A percentile compares a stretch with the other conserved stretches of the same genome.
Conservation (phyloP, 2,797 vertebrate genomes). For the Poecilia gillii region DNA sequence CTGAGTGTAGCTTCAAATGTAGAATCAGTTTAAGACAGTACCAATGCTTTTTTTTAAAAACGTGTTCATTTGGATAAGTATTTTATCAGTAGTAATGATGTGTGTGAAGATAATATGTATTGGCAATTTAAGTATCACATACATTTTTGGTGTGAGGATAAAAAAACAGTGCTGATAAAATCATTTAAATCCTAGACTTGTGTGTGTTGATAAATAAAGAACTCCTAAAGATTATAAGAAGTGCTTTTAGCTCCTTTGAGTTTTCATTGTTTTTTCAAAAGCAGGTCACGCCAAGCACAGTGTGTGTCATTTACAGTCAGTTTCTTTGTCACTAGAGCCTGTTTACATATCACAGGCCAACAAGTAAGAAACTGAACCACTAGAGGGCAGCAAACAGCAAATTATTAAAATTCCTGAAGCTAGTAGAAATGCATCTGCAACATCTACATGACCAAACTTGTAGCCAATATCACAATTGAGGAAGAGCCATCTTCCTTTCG, state of each 20-base stretch:
- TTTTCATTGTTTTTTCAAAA: background rate
- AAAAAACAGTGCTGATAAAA: background rate
- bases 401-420: background rate
- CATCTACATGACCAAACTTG: background rate
- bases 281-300: background rate
- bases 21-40: background rate
- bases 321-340: background rate
- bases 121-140: background rate
- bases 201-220: background rate
- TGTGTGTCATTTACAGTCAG: background rate
- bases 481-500: background rate
- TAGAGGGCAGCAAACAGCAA: background rate
- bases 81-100: background rate
- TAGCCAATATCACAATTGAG: background rate
- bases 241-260: background rate
- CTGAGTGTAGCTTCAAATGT: background rate
- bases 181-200: background rate
- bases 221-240: background rate
- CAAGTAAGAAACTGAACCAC: background rate
- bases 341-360: background rate
- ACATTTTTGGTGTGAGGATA: background rate
- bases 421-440: background rate
- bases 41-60: background rate
- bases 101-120: background rate
- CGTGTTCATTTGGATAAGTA: background rate